A percentile compares a stretch with the other conserved stretches of the same genome.
Conservation (phyloP, 1,140 invertebrate species). For the Bombus picipes region DNA sequence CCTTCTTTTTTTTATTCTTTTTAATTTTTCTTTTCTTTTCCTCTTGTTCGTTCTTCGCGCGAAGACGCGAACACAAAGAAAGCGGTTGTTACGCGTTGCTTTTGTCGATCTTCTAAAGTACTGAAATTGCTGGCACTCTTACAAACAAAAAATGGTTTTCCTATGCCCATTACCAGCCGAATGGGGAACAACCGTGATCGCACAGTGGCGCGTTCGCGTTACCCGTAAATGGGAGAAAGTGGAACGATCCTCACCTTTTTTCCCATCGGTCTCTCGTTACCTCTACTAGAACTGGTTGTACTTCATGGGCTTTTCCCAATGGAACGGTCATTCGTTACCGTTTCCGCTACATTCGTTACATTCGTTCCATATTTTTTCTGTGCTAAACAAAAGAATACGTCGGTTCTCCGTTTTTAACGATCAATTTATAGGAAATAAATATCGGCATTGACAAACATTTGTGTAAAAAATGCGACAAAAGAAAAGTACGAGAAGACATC, state of each 20-base stretch:
- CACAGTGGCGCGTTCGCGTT: neutral
- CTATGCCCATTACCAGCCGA: neutral
- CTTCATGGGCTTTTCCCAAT: too few relatives aligned
- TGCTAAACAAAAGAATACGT: neutral
- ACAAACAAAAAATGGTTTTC: neutral
- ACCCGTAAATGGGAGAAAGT: conserved; percentile 15
- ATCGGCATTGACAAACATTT: too few relatives aligned
- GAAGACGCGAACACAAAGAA: neutral
- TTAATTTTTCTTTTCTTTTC: neutral
- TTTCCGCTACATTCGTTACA: neutral
- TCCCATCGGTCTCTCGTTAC: neutral
- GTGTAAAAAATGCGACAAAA: too few relatives aligned
- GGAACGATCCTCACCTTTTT: neutral
- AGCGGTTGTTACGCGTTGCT: neutral
- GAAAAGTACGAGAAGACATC: neutral
- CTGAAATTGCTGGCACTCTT: conserved; percentile 44
- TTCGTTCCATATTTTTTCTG: neutral
- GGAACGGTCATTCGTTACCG: neutral
- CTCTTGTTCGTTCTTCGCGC: neutral
- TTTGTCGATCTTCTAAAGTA: conserved; percentile 21
- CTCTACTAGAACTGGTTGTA: neutral
- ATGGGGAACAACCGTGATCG: neutral
- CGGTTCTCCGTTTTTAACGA: neutral
- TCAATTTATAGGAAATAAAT: neutral
- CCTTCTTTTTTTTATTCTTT: neutral